phyloP scores from a whole-genome alignment of 2,797 vertebrate species.

The Phoeniculus purpureus region DNA sequence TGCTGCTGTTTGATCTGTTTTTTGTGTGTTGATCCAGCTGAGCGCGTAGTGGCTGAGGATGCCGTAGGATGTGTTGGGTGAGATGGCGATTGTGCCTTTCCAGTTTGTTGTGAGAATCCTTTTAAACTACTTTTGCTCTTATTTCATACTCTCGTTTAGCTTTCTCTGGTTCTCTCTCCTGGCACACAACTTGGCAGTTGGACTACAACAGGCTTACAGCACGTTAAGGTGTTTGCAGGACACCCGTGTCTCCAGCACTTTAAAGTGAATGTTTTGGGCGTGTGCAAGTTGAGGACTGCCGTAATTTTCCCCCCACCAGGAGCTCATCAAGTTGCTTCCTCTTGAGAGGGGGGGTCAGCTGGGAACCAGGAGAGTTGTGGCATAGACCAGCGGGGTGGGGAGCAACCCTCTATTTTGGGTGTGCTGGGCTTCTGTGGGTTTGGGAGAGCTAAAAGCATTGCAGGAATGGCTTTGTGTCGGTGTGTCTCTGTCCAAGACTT shows the following conservation, averaged over 20 bases:
- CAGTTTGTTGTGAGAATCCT: not conserved
- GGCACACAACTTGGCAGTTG: fast-evolving
- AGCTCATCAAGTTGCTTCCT: not conserved
- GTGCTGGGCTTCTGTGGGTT: not conserved
- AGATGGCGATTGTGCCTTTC: not conserved
- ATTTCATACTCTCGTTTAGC: fast-evolving
- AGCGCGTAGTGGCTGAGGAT: not conserved
- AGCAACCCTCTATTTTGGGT: not conserved
- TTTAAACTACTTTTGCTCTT: not conserved
- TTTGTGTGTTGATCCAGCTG: not conserved
- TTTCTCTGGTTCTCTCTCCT: not conserved
- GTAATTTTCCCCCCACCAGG: not conserved
- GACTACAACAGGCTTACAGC: not conserved
- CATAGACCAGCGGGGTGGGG: no score
- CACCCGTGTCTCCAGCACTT: not conserved
- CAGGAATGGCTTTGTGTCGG: not conserved
- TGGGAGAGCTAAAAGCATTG: not conserved
- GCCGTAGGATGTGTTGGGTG: fast-evolving
- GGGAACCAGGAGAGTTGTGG: not conserved
- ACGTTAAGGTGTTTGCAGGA: not conserved
- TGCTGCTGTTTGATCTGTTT: not conserved
- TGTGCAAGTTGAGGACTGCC: not conserved
- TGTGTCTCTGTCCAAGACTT: not conserved
- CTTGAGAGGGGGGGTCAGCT: not conserved
- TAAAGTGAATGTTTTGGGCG: not conserved